These are phyloP conservation scores for Microtus montanus DNA, from an alignment of 2,113 vertebrate species.

Conservation along the genomic window DNA sequence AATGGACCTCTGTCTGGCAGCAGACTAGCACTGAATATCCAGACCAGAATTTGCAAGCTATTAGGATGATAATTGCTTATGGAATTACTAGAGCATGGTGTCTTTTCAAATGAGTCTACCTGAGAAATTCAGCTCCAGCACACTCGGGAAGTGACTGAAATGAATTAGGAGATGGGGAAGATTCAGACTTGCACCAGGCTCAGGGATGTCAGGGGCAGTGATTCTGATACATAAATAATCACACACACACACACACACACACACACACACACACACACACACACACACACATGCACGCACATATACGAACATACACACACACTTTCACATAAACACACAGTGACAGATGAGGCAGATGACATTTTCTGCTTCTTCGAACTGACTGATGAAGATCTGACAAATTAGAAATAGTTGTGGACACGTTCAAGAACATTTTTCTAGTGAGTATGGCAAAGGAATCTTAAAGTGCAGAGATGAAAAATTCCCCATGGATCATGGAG, in stretches of 20 bases:
- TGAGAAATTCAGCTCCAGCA: conserved; percentile 86
- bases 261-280: neutral
- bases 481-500: conserved; percentile 29
- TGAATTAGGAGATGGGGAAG: conserved; percentile 87
- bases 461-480: conserved; percentile 76
- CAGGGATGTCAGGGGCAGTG: conserved; percentile 80
- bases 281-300: neutral
- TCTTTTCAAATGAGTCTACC: conserved; percentile 85
- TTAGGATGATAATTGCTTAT: conserved; percentile 87
- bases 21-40: conserved; percentile 77
- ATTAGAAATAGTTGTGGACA: conserved; percentile 86
- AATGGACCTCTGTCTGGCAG: conserved; percentile 72
- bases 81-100: conserved; percentile 84
- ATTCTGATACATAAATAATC: conserved; percentile 87
- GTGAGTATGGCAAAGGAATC: conserved; percentile 78
- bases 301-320: neutral
- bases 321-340: neutral
- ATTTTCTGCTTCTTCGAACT: conserved; percentile 88
- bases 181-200: conserved; percentile 82
- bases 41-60: conserved; percentile 80
- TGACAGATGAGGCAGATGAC: conserved; percentile 85
- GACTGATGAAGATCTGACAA: conserved; percentile 88
- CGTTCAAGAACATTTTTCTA: conserved; percentile 81
- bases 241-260: neutral
- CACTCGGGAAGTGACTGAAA: conserved; percentile 84